Evolutionary conservation across 2,888 invertebrate genomes (phyloP).

Genomic region (Cerceris rybyensis): DNA sequence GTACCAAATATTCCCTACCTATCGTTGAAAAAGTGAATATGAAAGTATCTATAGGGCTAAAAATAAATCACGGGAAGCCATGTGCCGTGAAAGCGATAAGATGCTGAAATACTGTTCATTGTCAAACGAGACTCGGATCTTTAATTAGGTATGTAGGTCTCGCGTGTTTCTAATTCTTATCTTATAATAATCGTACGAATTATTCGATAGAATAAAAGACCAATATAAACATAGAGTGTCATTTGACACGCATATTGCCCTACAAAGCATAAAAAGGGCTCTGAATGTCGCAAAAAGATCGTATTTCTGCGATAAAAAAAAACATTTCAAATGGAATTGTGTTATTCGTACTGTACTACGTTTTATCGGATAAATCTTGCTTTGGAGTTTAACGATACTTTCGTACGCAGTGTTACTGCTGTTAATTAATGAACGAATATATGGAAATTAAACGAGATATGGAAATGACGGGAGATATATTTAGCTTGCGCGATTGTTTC

Average conservation of each 20-base stretch:
- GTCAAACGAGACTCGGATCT: neutral
- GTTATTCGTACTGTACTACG: too few relatives aligned
- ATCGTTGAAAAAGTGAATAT: neutral
- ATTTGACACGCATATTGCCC: neutral
- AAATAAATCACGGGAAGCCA: neutral
- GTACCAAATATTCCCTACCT: neutral
- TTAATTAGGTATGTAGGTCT: slow-evolving; percentile 4
- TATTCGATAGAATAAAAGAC: neutral
- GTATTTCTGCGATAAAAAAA: neutral
- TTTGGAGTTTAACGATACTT: too few relatives aligned
- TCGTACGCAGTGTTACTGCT: too few relatives aligned
- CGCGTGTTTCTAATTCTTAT: neutral
- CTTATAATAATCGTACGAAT: neutral
- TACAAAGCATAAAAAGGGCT: neutral
- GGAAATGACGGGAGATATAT: too few relatives aligned
- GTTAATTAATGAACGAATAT: too few relatives aligned
- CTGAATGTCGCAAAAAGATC: neutral
- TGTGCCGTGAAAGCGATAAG: neutral
- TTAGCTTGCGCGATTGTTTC: too few relatives aligned
- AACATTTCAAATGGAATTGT: neutral
- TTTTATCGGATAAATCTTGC: too few relatives aligned
- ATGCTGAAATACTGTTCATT: slow-evolving; percentile 1
- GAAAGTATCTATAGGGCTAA: neutral
- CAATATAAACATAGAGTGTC: neutral
- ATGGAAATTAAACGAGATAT: too few relatives aligned